Evolutionary conservation across 2,113 vertebrate genomes (phyloP), one percentile per base, ranked within the genome.

Genomic region (Bolborhynchus lineola): DNA sequence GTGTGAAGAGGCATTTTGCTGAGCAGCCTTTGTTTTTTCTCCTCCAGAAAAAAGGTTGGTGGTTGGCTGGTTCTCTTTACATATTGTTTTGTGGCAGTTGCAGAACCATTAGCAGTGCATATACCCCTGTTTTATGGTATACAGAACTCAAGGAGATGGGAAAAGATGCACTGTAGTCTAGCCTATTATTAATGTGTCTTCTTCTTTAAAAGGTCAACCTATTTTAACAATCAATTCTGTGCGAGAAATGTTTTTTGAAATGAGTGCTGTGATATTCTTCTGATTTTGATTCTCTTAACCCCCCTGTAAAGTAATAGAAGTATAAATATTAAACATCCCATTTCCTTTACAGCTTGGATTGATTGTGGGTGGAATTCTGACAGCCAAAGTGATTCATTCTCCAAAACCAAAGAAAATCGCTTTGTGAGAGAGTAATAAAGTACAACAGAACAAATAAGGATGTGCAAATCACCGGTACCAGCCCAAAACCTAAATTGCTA

Each of bases 321-420:
- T 94, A 94, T 96, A 96, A 96, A 96, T 97, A 97, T 96, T 96
- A 96, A 97, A 95, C 29, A 95, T 90, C 70, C 67, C 19, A 91
- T 96, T 95, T 97, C 53, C 70, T 95, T 95, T 94, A 90, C 65
- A 88, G 25, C 67, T 91, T 50, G 28, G 70, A 94, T 91, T 95
- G 91, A 95, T 74, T 86, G 3, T 71, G 63, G 37, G 13, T 82
- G 33, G 87, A 88, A 93, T 85, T 96, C 62, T 76, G 81, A 79
- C 0, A 3, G 18, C 35, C 29, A 49, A 6, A 62, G 33, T 69
- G 77, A 93, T 91, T 96, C 39, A 69, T 96, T 93, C 81, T 44
- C 39, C 44, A 60, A 83, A 95, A 46, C 9, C 7, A 68, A 91
- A 86, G 74, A 71, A 92, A 95, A 95, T 79, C 39, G 78, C 35